Evolutionary conservation across 2,797 vertebrate species (phyloP).

Genomic region (Helostoma temminkii): DNA sequence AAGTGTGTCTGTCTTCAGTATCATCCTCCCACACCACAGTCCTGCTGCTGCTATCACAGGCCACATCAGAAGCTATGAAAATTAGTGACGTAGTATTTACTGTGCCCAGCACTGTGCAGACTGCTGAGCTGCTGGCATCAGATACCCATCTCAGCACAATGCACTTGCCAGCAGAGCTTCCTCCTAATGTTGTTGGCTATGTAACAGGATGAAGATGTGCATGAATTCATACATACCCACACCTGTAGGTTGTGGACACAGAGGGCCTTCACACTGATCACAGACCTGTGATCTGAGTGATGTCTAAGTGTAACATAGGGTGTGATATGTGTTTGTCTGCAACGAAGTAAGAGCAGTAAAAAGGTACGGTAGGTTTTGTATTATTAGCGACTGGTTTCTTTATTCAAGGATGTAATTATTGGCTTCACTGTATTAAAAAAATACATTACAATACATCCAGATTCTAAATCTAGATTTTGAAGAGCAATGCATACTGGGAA

Average conservation of each 20-base stretch:
- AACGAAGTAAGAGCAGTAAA: background rate
- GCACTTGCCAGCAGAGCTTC: slow-evolving; percentile 49
- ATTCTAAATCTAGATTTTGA: background rate
- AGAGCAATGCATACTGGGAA: background rate
- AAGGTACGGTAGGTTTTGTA: slow-evolving; percentile 6
- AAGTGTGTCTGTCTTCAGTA: slow-evolving; percentile 61
- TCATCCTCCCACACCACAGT: slow-evolving; percentile 53
- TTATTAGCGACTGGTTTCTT: slow-evolving; percentile 11
- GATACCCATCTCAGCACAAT: slow-evolving; percentile 66
- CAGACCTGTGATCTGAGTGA: slow-evolving; percentile 36
- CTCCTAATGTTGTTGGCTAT: slow-evolving; percentile 31
- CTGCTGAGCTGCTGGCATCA: slow-evolving; percentile 29
- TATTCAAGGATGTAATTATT: slow-evolving; percentile 7
- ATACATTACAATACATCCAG: background rate
- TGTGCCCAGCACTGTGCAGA: slow-evolving; percentile 18
- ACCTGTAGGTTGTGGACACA: slow-evolving; percentile 16
- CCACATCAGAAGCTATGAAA: slow-evolving; percentile 74
- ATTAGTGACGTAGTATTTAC: slow-evolving; percentile 62
- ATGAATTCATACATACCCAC: slow-evolving; percentile 11
- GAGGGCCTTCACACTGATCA: slow-evolving; percentile 15
- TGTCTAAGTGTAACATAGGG: slow-evolving; percentile 10
- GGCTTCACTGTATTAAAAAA: background rate
- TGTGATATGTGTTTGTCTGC: slow-evolving; percentile 11
- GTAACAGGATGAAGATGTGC: slow-evolving; percentile 33
- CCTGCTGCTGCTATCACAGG: slow-evolving; percentile 56